phyloP scores from a whole-genome alignment of 2,113 vertebrate genomes.

The Lanius collurio region DNA sequence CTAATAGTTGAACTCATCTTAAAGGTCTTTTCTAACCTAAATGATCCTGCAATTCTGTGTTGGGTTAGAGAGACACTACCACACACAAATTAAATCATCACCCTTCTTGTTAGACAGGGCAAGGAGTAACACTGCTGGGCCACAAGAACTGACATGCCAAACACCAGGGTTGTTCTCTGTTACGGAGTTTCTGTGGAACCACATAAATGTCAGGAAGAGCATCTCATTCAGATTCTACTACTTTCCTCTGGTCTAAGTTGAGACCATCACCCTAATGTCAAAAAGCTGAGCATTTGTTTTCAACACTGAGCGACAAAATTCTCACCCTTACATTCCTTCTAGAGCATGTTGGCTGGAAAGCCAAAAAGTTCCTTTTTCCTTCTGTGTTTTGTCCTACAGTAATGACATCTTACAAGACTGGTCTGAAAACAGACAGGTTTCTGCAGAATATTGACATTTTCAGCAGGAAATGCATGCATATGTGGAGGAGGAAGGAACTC shows the following conservation, averaged over 20 bases:
- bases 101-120: neutral
- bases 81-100: neutral
- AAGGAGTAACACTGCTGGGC: neutral
- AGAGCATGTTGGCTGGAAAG: neutral
- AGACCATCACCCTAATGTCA: neutral
- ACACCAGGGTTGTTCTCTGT: neutral
- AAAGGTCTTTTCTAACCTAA: neutral
- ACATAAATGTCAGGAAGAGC: neutral
- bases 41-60: neutral
- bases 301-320: neutral
- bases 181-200: neutral
- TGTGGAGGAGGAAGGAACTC: neutral
- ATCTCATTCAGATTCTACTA: neutral
- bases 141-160: neutral
- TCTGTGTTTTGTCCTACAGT: neutral
- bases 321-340: neutral
- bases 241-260: neutral
- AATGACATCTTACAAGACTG: neutral
- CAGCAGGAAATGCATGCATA: neutral
- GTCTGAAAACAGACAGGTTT: neutral
- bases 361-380: neutral
- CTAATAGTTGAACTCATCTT: neutral
- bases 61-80: neutral
- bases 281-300: neutral
- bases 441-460: conserved; percentile 28